A percentile compares a stretch with the other conserved stretches of the same genome.
phyloP scores from a whole-genome alignment of 2,888 invertebrate genomes.

The Nemotelus nigrinus region DNA sequence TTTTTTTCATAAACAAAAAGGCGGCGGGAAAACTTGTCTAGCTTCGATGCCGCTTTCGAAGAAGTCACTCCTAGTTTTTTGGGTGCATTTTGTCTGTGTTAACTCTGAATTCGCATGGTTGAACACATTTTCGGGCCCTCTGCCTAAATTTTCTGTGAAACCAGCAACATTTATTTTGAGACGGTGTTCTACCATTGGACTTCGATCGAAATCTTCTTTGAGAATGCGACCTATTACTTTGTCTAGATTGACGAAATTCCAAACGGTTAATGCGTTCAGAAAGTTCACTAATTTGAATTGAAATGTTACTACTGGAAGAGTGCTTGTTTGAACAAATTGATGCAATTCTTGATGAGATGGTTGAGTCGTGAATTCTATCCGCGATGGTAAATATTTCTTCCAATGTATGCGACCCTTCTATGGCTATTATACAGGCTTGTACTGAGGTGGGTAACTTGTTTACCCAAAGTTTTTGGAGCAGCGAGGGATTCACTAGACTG shows the following conservation, averaged over 20 bases:
- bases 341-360: background rate
- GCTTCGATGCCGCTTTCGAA: background rate
- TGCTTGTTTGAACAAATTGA: no score
- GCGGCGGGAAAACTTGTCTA: background rate
- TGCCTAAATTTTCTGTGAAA: background rate
- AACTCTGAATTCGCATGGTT: background rate
- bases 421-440: background rate
- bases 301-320: no score
- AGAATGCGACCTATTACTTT: no score
- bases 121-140: background rate
- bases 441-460: no score
- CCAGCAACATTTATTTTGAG: no score
- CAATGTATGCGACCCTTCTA: background rate
- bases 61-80: background rate
- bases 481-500: background rate
- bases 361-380: slow-evolving; percentile 33
- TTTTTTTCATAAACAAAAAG: background rate
- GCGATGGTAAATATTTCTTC: slow-evolving; percentile 29
- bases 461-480: background rate
- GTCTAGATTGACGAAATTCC: no score
- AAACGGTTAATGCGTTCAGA: no score
- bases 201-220: no score
- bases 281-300: no score
- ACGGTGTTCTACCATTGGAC: no score
- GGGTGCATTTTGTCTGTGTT: background rate